Conservation (phyloP, 1,140 invertebrate species). For the Holotrichia oblita region DNA sequence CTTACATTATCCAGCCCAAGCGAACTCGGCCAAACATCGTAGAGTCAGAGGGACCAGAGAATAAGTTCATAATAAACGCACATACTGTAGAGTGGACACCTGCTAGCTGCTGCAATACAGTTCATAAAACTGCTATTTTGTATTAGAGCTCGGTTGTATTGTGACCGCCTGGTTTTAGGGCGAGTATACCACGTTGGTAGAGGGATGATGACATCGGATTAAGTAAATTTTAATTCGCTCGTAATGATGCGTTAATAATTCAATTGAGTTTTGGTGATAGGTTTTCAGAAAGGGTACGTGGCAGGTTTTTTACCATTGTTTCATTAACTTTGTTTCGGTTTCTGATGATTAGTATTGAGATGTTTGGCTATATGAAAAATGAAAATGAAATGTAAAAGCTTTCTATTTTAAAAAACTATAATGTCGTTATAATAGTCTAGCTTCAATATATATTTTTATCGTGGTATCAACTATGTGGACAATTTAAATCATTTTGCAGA, state of each 20-base stretch:
- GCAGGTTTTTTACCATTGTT: too few relatives aligned
- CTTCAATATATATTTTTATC: too few relatives aligned
- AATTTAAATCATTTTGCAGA: too few relatives aligned
- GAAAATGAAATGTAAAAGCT: too few relatives aligned
- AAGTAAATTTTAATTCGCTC: constrained; percentile 13
- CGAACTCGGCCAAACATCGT: background rate
- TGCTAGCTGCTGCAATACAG: background rate
- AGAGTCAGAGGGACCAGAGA: background rate
- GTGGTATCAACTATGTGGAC: too few relatives aligned
- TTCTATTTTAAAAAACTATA: too few relatives aligned
- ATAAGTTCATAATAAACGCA: constrained; percentile 17
- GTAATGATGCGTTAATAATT: constrained; percentile 13
- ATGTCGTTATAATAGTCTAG: too few relatives aligned
- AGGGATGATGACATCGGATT: background rate
- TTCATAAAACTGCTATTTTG: constrained; percentile 13
- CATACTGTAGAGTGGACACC: constrained; percentile 15
- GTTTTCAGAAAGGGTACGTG: background rate
- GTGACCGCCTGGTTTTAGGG: background rate
- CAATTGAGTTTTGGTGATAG: constrained; percentile 7
- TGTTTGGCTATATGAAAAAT: too few relatives aligned
- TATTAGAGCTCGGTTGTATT: background rate
- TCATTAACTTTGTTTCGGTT: too few relatives aligned
- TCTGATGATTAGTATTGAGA: too few relatives aligned
- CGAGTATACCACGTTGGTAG: background rate
- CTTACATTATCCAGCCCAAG: background rate